Evolutionary conservation across 2,113 vertebrate genomes (phyloP).

Genomic region (Syrmaticus mikado): DNA sequence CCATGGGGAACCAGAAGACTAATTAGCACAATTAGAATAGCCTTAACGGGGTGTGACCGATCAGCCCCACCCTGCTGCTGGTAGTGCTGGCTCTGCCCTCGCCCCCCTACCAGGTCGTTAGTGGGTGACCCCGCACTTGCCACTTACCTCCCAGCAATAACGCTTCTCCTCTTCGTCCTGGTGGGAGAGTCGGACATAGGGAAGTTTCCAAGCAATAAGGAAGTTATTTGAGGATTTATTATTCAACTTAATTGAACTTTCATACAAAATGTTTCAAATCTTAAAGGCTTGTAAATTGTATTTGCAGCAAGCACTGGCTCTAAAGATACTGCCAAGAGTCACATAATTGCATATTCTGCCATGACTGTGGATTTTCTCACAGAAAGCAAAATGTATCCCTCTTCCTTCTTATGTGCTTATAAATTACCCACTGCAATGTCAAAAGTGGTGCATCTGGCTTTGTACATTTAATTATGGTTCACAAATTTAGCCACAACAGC

Average conservation of each 20-base stretch:
- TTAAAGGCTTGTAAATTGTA: not conserved
- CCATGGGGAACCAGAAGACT: too few species aligned
- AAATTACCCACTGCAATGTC: not conserved
- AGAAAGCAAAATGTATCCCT: not conserved
- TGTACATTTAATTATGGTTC: not conserved
- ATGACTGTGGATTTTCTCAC: not conserved
- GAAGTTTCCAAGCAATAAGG: not conserved
- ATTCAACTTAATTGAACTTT: not conserved
- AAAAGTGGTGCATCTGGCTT: not conserved
- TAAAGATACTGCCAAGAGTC: not conserved
- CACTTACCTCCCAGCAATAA: too few species aligned
- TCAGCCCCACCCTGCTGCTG: too few species aligned
- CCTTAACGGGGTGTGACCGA: too few species aligned
- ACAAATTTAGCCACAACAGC: not conserved
- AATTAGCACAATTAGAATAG: too few species aligned
- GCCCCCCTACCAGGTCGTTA: too few species aligned
- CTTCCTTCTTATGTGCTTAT: not conserved
- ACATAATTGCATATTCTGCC: not conserved
- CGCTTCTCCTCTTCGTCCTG: too few species aligned
- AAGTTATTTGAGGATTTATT: not conserved
- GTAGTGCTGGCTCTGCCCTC: too few species aligned
- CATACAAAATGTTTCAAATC: not conserved
- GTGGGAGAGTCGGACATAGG: too few species aligned
- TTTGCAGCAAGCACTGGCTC: not conserved
- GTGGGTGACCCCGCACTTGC: too few species aligned